These are phyloP conservation scores for Motacilla tschutschensis DNA, from an alignment of 2,113 vertebrate genomes.

Conservation along the genomic window DNA sequence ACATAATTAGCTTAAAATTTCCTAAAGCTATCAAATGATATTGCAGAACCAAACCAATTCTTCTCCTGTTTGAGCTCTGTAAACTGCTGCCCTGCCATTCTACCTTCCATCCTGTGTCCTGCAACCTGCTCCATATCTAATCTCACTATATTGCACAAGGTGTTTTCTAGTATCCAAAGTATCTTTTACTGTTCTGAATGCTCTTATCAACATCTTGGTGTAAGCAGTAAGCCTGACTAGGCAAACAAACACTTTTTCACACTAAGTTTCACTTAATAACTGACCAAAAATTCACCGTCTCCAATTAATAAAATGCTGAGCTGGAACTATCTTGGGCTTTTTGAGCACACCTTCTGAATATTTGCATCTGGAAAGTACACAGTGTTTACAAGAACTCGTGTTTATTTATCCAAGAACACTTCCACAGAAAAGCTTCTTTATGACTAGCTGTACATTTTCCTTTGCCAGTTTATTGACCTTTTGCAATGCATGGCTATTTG, in stretches of 20 bases:
- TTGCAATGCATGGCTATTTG: not conserved
- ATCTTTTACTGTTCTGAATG: slow-evolving; percentile 50
- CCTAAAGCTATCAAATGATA: not conserved
- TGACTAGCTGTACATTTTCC: not conserved
- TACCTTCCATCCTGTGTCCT: not conserved
- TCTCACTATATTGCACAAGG: slow-evolving; percentile 61
- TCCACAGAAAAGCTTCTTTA: slow-evolving; percentile 55
- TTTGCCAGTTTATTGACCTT: slow-evolving; percentile 40
- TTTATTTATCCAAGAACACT: slow-evolving; percentile 53
- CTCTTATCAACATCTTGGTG: slow-evolving; percentile 64
- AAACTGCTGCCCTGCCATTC: accelerated
- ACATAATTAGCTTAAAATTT: not conserved
- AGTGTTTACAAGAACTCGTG: slow-evolving; percentile 52
- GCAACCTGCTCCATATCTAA: not conserved
- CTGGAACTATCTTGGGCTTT: slow-evolving; percentile 45
- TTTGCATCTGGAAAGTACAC: slow-evolving; percentile 49
- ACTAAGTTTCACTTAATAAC: slow-evolving; percentile 17
- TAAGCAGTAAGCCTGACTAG: slow-evolving; percentile 54
- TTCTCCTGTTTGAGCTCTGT: not conserved
- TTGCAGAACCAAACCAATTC: not conserved
- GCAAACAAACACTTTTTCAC: slow-evolving; percentile 45
- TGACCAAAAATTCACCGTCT: slow-evolving; percentile 34
- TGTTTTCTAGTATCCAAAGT: slow-evolving; percentile 67
- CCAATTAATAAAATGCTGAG: slow-evolving; percentile 43
- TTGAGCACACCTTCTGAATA: slow-evolving; percentile 55